Percentiles rank a stretch among this genome's conserved stretches.
Evolutionary conservation across 2,888 invertebrate species (phyloP).

Genomic region (Dicyrtomina minuta): DNA sequence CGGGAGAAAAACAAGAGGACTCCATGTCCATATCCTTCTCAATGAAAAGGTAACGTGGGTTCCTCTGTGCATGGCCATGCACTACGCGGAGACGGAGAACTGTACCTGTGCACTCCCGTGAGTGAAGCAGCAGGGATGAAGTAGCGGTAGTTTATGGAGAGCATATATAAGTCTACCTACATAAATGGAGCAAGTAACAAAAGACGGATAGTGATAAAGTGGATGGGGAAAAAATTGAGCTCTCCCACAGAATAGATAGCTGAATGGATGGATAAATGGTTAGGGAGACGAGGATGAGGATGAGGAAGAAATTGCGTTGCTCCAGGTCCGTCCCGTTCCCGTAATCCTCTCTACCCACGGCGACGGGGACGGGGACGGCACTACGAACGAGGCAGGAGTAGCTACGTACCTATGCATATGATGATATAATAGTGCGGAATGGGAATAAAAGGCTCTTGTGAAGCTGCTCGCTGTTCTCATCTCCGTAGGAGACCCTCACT

Average conservation of each 20-base stretch:
- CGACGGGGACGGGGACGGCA: too few species aligned
- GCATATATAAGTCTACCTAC: neutral
- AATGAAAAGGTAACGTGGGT: too few species aligned
- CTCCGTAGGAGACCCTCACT: constrained; percentile 17
- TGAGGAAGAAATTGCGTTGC: neutral
- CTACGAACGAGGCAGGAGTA: too few species aligned
- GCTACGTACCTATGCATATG: neutral
- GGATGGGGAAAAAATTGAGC: constrained; percentile 9
- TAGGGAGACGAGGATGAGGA: constrained; percentile 7
- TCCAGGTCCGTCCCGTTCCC: too few species aligned
- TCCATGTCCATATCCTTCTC: too few species aligned
- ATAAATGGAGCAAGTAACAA: neutral
- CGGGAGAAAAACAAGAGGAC: too few species aligned
- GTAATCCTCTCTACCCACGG: too few species aligned
- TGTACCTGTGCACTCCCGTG: too few species aligned
- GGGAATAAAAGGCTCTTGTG: neutral
- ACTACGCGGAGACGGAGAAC: too few species aligned
- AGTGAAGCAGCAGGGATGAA: neutral
- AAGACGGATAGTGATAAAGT: constrained; percentile 4
- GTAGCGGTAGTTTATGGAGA: neutral
- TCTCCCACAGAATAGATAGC: constrained; percentile 4
- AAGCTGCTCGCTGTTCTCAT: constrained; percentile 7
- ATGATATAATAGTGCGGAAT: constrained; percentile 23
- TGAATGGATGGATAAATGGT: neutral
- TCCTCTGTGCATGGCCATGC: too few species aligned